Conservation (phyloP, 1,140 invertebrate species). For the Scaptomyza montana region DNA sequence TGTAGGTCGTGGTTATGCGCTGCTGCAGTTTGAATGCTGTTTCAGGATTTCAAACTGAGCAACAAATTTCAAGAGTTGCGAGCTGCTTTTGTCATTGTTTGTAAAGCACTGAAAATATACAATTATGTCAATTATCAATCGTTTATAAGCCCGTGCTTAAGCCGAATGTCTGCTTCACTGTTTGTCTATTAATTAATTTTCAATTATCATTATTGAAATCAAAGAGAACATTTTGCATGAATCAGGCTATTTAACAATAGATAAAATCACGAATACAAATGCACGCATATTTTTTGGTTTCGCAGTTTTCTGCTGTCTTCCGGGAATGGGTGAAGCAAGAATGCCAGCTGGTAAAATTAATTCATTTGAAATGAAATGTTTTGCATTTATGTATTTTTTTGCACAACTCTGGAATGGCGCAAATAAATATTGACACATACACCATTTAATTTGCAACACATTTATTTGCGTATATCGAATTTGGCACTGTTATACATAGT, state of each 20-base stretch:
- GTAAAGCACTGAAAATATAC: constrained; percentile 30
- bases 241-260: constrained; percentile 19
- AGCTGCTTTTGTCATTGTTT: constrained; percentile 51
- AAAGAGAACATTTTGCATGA: constrained; percentile 19
- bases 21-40: not conserved
- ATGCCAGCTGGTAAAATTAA: constrained; percentile 71
- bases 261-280: constrained; percentile 22
- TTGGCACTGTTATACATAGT: not conserved
- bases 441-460: constrained; percentile 61
- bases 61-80: constrained; percentile 53
- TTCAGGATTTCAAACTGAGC: constrained; percentile 14
- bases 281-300: constrained; percentile 15
- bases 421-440: constrained; percentile 63
- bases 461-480: constrained; percentile 4
- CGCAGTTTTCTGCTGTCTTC: constrained; percentile 40
- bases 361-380: constrained; percentile 71
- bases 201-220: constrained; percentile 50
- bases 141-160: constrained; percentile 3
- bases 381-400: constrained; percentile 64
- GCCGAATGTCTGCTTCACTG: constrained; percentile 3
- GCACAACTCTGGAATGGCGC: constrained; percentile 37
- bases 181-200: constrained; percentile 57
- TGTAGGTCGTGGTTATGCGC: constrained; percentile 67
- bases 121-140: constrained; percentile 4
- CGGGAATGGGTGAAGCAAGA: constrained; percentile 26